Percentiles rank a stretch among this genome's conserved stretches.
These are phyloP conservation scores for Diaperis boleti DNA, from an alignment of 2,888 invertebrate genomes.

Conservation along the genomic window DNA sequence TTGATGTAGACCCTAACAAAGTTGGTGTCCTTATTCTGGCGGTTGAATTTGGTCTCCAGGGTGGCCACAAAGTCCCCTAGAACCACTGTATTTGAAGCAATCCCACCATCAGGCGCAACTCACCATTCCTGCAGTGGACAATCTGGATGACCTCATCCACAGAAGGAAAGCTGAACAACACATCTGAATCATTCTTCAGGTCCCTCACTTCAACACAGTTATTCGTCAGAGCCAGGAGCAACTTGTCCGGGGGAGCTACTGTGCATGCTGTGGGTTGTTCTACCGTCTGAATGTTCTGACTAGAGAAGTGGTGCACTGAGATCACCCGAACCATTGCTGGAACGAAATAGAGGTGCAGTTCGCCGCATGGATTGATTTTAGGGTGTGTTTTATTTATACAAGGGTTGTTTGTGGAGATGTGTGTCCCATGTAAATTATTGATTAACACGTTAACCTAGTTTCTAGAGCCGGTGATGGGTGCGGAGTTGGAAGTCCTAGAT, in stretches of 20 bases:
- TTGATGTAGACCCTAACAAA: slow-evolving; percentile 82
- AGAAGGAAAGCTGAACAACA: slow-evolving; percentile 77
- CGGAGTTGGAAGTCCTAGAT: too few species aligned
- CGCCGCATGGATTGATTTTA: slow-evolving; percentile 11
- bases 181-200: slow-evolving; percentile 64
- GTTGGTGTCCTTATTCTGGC: slow-evolving; percentile 66
- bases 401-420: slow-evolving; percentile 12
- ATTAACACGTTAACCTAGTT: slow-evolving; percentile 30
- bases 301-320: slow-evolving; percentile 76
- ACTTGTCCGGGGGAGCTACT: slow-evolving; percentile 70
- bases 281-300: slow-evolving; percentile 74
- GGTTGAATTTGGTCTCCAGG: slow-evolving; percentile 71
- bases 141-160: slow-evolving; percentile 79
- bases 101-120: too few species aligned
- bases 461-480: neutral
- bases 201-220: slow-evolving; percentile 74
- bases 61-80: slow-evolving; percentile 76
- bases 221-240: slow-evolving; percentile 73
- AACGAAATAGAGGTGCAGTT: neutral
- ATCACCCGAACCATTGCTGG: slow-evolving; percentile 76
- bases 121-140: slow-evolving; percentile 76
- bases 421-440: slow-evolving; percentile 27
- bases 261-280: slow-evolving; percentile 77
- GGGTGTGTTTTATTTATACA: slow-evolving; percentile 20
- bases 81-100: too few species aligned